Base-by-base conservation (phyloP, 1,140 invertebrate genomes). In the Drosophila bipectinata region DNA sequence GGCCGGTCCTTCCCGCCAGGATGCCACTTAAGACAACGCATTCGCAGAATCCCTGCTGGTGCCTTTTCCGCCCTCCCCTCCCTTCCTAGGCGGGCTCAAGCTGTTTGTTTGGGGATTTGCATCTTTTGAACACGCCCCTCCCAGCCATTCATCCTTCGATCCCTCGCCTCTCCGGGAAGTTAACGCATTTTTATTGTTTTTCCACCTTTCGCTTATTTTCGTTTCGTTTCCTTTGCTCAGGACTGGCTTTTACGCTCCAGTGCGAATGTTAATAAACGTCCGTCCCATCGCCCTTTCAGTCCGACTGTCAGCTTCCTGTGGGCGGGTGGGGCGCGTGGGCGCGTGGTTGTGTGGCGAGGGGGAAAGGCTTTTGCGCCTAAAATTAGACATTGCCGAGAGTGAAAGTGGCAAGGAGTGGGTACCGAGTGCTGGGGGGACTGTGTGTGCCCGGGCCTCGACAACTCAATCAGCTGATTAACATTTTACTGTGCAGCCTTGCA, bases 391-490 rank as follows among this genome's bases (percentile, higher is more conserved):
- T 69, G 74, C 57, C 56, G 48, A 49, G 71, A 59, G 34, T 58
- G 72, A 75, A 75, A 69, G 54, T 60, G 56, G 51, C 37, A 28
- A 28, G 34, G 72, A 28, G 8, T 14, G n/a, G 14, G 9, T 14
- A 21, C 41, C 5, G 24, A 6, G 55, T 6, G 30, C 9, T 32
- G 30, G 21, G 45, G 24, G 28, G 45, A 45, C 39, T 59, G 59
- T 61, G 55, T 58, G 44, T 64, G 59, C 48, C 37, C 30, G 30
- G 54, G 54, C 61, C 74, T 76, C 79, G 68, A 88, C 84, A 89
- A 88, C 83, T 88, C 83, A 88, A 88, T 88, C 83, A 88, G 83
- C 83, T 88, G 83, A 88, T 88, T 88, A 88, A 88, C 83, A 88
- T 88, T 88, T 88, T 75, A 88, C 83, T 88, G 63, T 79, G 79